Percentiles rank a stretch among this genome's conserved stretches.
phyloP scores from a whole-genome alignment of 2,888 invertebrate species.

The Oxyscelio sp. region DNA sequence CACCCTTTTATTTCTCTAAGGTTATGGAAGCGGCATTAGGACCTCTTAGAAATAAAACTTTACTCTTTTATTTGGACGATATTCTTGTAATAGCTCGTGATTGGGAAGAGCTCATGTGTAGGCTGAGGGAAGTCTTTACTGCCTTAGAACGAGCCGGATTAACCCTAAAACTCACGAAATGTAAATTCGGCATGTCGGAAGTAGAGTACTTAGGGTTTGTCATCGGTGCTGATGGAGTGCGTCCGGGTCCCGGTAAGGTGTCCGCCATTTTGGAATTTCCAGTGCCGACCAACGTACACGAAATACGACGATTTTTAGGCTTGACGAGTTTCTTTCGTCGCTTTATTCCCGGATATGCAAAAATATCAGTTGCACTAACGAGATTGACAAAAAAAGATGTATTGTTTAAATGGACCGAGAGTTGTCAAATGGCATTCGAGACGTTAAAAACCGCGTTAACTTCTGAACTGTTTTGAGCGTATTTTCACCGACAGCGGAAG shows the following conservation, averaged over 20 bases:
- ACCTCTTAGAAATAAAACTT: constrained; percentile 27
- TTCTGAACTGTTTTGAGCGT: background rate
- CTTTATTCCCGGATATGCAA: background rate
- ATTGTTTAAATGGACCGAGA: too few species aligned
- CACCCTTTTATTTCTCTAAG: constrained; percentile 78
- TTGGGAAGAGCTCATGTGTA: constrained; percentile 20
- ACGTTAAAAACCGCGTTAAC: too few species aligned
- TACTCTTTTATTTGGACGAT: too few species aligned
- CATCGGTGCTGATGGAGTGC: constrained; percentile 15
- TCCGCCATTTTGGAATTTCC: constrained; percentile 15
- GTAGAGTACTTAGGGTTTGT: constrained; percentile 40
- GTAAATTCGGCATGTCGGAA: constrained; percentile 23
- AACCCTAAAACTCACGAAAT: constrained; percentile 38
- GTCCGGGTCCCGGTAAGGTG: constrained; percentile 34
- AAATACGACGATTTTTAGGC: background rate
- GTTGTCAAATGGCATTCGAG: too few species aligned
- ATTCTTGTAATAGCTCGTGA: constrained; percentile 25
- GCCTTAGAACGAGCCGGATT: constrained; percentile 22
- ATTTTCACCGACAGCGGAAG: constrained; percentile 23
- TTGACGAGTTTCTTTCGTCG: constrained; percentile 8
- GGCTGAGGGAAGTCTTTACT: constrained; percentile 5
- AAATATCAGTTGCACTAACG: background rate
- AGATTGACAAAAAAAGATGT: background rate
- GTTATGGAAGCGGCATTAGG: constrained; percentile 59
- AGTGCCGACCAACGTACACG: constrained; percentile 29